Base-by-base conservation (phyloP, 2,113 vertebrate species). In the Corynorhinus townsendii region DNA sequence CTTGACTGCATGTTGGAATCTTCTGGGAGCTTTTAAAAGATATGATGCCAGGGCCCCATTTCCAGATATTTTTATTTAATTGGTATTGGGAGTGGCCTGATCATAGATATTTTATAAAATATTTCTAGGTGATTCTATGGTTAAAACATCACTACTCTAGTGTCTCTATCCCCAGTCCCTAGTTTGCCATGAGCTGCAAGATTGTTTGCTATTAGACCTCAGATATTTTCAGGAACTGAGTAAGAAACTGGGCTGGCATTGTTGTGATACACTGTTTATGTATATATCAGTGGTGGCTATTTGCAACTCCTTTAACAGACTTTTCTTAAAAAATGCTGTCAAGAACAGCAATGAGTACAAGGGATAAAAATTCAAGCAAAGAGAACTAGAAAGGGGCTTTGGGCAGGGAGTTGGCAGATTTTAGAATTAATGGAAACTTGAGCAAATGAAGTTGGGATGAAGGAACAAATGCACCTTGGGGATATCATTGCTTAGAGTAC, bases 81-180 rank as follows among this genome's bases (percentile, higher is more conserved):
- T 95, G 43, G 7, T 86, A 56, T 52, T 43, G 6, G 15, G 15
- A 85, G 3, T 54, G n/a, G 2, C 19, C 11, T 62, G 15, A 11
- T 89, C 56, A 80, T 11, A 69, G 33, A 15, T 75, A 77, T 73
- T 83, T 68, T 79, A 79, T 77, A 12, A 35, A 79, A 59, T 11
- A 72, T 38, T 30, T 52, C 9, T 7, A 22, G 19, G 17, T 38
- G 45, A 71, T 49, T 69, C 6, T 40, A 33, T 35, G 52, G 28
- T 64, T 77, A 30, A 85, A 66, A 83, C 49, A 89, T 81, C 35
- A 77, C 56, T 80, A 0, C 14, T 79, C 0, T 59, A 14, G 20
- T 66, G 24, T 69, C 14, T 72, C 4, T 0, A 0, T 33, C 26
- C 4, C n/a, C 19, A 10, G 15, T 1, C 11, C 24, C 17, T 71